phyloP scores from a whole-genome alignment of 2,797 vertebrate genomes.

The Enteromius mattozi region DNA sequence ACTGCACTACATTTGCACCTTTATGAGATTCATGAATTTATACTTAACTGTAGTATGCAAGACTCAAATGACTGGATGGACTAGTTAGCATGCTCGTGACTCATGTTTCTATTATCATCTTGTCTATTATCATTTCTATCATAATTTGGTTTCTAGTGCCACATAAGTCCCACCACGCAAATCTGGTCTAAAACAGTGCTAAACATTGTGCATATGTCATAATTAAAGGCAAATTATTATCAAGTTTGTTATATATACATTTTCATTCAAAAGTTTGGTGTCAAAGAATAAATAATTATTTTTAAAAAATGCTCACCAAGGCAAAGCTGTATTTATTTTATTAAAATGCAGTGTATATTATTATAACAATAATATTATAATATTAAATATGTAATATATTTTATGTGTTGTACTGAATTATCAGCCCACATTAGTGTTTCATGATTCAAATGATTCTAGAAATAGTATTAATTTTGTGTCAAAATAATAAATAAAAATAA shows the following conservation, averaged over 20 bases:
- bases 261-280: background rate
- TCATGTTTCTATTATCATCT: background rate
- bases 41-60: background rate
- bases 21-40: background rate
- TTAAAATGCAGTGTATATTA: too few relatives aligned
- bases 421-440: background rate
- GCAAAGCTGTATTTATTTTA: too few relatives aligned
- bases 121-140: background rate
- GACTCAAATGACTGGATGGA: background rate
- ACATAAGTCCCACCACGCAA: background rate
- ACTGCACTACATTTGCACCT: background rate
- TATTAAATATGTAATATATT: background rate
- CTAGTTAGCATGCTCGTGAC: background rate
- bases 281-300: too few relatives aligned
- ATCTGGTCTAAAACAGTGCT: background rate
- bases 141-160: background rate
- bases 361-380: too few relatives aligned
- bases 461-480: background rate
- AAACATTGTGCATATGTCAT: too few relatives aligned
- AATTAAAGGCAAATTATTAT: background rate
- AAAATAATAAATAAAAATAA: background rate
- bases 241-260: background rate
- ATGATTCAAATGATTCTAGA: background rate
- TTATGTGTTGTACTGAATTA: background rate
- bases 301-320: too few relatives aligned